Evolutionary conservation across 2,888 invertebrate species (phyloP).

Genomic region (Agrochola lota): DNA sequence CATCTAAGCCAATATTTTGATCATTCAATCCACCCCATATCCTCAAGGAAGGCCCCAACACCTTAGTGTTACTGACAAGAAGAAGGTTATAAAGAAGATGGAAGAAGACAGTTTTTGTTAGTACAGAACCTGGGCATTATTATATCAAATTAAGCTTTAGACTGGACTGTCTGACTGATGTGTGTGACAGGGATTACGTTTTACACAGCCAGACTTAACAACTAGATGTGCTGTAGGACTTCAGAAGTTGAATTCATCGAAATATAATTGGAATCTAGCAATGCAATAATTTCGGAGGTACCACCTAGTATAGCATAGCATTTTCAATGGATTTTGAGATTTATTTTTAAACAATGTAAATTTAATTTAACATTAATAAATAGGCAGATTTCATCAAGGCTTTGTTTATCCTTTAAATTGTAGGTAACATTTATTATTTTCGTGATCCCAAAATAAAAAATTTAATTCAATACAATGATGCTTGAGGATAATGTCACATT

Average conservation of each 20-base stretch:
- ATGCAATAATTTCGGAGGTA: background rate
- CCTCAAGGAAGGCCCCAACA: background rate
- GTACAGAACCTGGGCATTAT: too few species aligned
- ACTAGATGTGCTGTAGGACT: background rate
- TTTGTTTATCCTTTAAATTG: background rate
- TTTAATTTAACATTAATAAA: background rate
- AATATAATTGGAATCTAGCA: background rate
- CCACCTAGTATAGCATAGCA: too few species aligned
- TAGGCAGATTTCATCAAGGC: background rate
- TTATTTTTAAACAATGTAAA: background rate
- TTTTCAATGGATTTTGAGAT: background rate
- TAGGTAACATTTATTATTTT: background rate
- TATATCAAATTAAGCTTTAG: background rate
- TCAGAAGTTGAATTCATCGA: background rate
- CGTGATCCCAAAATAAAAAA: background rate
- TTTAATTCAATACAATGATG: background rate
- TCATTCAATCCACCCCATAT: background rate
- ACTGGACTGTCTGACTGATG: background rate
- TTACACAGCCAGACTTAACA: background rate
- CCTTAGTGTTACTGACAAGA: background rate
- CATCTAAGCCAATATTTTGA: background rate
- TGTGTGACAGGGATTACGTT: background rate
- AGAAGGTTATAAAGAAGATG: background rate
- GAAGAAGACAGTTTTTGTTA: background rate
- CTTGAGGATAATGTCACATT: conserved; percentile 28